Base-by-base conservation (phyloP, 1,140 invertebrate genomes). In the Teleopsis dalmanni region DNA sequence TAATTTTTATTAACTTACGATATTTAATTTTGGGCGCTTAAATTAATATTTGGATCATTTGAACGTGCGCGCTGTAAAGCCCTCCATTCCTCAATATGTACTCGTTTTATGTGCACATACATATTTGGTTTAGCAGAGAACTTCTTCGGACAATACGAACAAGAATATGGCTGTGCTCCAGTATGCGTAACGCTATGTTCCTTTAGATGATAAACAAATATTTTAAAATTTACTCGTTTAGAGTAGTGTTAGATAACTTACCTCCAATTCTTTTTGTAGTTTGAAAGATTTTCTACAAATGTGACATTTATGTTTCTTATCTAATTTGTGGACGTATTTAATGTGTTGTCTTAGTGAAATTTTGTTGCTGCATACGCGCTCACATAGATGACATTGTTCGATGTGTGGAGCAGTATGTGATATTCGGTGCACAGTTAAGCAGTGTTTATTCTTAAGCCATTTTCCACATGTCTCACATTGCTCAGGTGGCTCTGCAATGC, bases 151-250 rank as follows among this genome's bases (percentile, higher is more conserved):
- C 70, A 72, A 38, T 72, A 66, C 11, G 65, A 65, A 45, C 70
- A 72, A 16, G 57, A 57, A 49, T 72, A 69, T 1, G 68, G 54
- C 44, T 65, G 61, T 29, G 66, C 56, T 7, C 70, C 70, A 3
- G 69, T 71, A n/a, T 72, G 70, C 19, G 62, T 69, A 22, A 65
- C 62, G 63, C 70, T 67, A 43, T 72, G 70, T 55, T 68, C 65
- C 42, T 67, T 29, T 0, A 45, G 21, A 23, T 29, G 19, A 45
- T 29, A 23, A n/a, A 42, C 14, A 35, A 26, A n/a, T 33, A 50
- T n/a, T 9, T 7, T 9, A 4, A 29, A 29, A 14, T 58, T 56
- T 65, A 59, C 9, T 64, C 11, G n/a, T n/a, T n/a, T n/a, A n/a
- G n/a, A n/a, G n/a, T n/a, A n/a, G n/a, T n/a, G n/a, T n/a, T n/a